Evolutionary conservation across 2,888 invertebrate genomes (phyloP), one percentile per base, ranked within the genome.

Genomic region (Crossocerus cetratus): DNA sequence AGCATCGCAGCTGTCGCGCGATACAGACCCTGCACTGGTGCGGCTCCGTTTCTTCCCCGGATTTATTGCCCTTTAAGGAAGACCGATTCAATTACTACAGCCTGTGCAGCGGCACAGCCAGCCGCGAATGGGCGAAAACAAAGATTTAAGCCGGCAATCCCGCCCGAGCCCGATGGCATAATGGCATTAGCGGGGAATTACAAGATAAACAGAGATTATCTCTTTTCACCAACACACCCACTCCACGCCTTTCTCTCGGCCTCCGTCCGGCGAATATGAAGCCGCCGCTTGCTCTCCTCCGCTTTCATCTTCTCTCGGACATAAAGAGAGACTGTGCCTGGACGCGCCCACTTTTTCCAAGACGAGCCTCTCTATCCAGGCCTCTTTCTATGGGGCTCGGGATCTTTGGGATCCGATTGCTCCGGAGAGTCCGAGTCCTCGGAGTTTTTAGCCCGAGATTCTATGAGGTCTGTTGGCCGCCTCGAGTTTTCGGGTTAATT

Each of bases 181-280:
- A 84, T 81, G 81, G 83, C 77, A 81, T 87, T 86, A 83, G 80
- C 81, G 74, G 72, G 77, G 83, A 82, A 86, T 84, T 83, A 84
- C 84, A 83, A 86, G 85, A 86, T 84, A 84, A 86, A 86, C 85
- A 81, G 85, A 83, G 86, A 84, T 86, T 83, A 86, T 86, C 84
- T 82, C 82, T 73, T 82, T 74, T 71, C 77, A 80, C 69, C 75
- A 66, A 43, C 53, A n/a, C 56, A 49, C 23, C 57, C 42, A 54
- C 45, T 49, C 23, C 45, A 20, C 65, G 16, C 56, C 60, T 65
- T 71, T 63, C 16, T 45, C 20, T 49, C 49, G n/a, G n/a, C n/a
- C n/a, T n/a, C n/a, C n/a, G n/a, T n/a, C n/a, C 16, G 4, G 14
- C 14, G 49, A 16, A 32, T 32, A 49, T 49, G 49, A 49, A 32